Evolutionary conservation across 2,888 invertebrate genomes (phyloP).

Genomic region (Adela reaumurella): DNA sequence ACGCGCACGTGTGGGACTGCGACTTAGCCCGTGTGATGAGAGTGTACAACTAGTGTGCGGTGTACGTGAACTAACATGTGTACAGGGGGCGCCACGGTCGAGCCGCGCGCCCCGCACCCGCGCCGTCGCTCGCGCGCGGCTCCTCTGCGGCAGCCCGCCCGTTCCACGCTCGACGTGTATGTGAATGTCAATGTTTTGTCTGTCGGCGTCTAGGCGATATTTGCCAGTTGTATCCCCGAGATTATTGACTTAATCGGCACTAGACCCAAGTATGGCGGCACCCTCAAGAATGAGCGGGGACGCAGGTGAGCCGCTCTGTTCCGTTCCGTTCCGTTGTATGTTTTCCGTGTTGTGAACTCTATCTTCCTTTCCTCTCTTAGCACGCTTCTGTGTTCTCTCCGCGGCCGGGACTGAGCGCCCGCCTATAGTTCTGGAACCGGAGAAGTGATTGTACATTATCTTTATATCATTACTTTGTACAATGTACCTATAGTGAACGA

Average conservation of each 20-base stretch:
- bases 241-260: constrained; percentile 99
- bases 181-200: constrained; percentile 61
- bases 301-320: constrained; percentile 91
- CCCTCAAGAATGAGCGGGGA: constrained; percentile 99
- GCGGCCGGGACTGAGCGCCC: constrained; percentile 52
- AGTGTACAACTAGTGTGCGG: background rate
- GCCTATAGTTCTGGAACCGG: constrained; percentile 48
- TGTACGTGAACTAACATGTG: background rate
- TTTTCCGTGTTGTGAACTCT: constrained; percentile 58
- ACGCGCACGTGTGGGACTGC: background rate
- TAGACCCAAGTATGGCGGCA: constrained; percentile 99
- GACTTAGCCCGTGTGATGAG: background rate
- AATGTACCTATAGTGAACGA: constrained; percentile 51
- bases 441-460: constrained; percentile 39
- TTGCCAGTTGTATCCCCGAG: constrained; percentile 99
- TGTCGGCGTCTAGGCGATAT: constrained; percentile 90
- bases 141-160: constrained; percentile 18
- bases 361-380: constrained; percentile 56
- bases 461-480: constrained; percentile 41
- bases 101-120: constrained; percentile 19
- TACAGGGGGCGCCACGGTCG: constrained; percentile 11
- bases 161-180: constrained; percentile 40
- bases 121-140: constrained; percentile 21
- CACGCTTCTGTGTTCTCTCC: constrained; percentile 60
- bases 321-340: constrained; percentile 58